Base-by-base conservation (phyloP, 1,140 invertebrate genomes). In the Saccostrea glomerata region DNA sequence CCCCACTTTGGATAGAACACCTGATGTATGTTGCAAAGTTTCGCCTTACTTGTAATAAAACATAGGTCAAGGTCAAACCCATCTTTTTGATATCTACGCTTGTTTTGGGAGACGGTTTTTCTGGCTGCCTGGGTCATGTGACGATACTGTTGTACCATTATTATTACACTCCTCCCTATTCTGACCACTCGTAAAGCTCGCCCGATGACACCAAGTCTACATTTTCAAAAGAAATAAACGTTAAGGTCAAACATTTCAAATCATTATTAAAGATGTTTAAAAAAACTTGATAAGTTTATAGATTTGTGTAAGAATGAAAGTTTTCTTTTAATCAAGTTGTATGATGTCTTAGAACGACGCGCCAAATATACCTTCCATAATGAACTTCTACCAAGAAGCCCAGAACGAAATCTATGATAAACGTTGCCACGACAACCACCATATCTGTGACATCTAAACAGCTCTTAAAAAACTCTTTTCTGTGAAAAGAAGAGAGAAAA, bases 1-100 rank as follows among this genome's bases (percentile, higher is more conserved):
- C 2, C 40, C 40, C 40, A 2, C 6, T 47, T 47, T 47, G 6
- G 40, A 3, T 6, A 47, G 40, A 47, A 47, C 6, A 3, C 40
- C 2, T 47, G 6, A 47, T 47, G 2, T 6, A 47, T 47, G 6
- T 47, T 47, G 7, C 30, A 47, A 55, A n/a, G 58, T 9, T 11
- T 40, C 85, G 23, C 20, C 25, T 89, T 89, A 94, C 95, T 94
- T 87, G 95, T 96, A 20, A 96, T 95, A 92, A 96, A 96, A 55
- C 96, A 96, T 11, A 96, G 92, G 92, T 96, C 96, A 85, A 96
- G 94, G 92, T 96, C 96, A 93, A 96, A 96, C 11, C 96, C 96
- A 92, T 96, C 95, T 88, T 95, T 95, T 86, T 96, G 94, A 90
- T 95, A 96, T 54, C 96, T 94, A 36, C 96, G 91, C 90, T 96